phyloP scores from a whole-genome alignment of 2,797 vertebrate species.

The Schizothorax lantsangensis region DNA sequence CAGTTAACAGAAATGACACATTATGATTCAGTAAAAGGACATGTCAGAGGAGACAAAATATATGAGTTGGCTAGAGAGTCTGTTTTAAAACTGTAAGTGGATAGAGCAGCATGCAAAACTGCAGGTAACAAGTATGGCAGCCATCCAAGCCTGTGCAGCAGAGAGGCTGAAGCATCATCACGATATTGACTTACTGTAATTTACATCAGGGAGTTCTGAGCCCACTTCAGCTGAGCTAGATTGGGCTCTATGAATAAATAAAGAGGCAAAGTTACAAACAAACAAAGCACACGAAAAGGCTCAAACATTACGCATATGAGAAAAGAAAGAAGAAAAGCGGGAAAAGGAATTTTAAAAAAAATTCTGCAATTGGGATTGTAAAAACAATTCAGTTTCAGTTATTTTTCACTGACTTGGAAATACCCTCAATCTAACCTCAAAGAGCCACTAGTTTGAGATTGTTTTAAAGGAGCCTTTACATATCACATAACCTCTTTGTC shows the following conservation, averaged over 20 bases:
- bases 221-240: slow-evolving; percentile 68
- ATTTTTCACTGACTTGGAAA: background rate
- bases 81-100: slow-evolving; percentile 32
- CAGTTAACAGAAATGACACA: background rate
- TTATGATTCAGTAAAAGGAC: slow-evolving; percentile 11
- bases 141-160: slow-evolving; percentile 65
- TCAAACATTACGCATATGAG: slow-evolving; percentile 12
- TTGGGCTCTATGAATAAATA: slow-evolving; percentile 73
- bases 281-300: slow-evolving; percentile 55
- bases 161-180: slow-evolving; percentile 67
- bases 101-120: slow-evolving; percentile 46
- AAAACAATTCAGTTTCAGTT: background rate
- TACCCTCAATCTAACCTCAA: background rate
- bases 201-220: slow-evolving; percentile 69
- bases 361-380: background rate
- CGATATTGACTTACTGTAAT: slow-evolving; percentile 74
- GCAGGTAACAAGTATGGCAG: slow-evolving; percentile 70
- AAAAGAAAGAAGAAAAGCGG: background rate
- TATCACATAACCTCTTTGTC: background rate
- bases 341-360: background rate
- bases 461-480: background rate
- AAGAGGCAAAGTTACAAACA: slow-evolving; percentile 70
- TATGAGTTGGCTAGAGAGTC: background rate
- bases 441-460: background rate
- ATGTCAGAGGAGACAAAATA: background rate